Base-by-base conservation (phyloP, 2,888 invertebrate species). In the Exocentrus adspersus region DNA sequence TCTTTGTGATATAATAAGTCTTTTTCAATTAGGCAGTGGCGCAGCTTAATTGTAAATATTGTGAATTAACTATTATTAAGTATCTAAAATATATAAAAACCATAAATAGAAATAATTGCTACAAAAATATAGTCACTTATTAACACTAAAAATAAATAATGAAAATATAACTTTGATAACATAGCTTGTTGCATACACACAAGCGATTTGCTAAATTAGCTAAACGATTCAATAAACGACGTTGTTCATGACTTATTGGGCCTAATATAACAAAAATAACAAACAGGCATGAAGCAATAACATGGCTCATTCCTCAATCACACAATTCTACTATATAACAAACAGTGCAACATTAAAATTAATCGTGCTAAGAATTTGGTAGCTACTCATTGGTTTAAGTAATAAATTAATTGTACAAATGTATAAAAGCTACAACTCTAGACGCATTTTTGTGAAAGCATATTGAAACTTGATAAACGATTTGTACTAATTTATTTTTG, bases 281-380 rank as follows among this genome's bases (percentile, higher is more conserved):
- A 17, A 61, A 64, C 63, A 68, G 70, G 70, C 70, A 70, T 68
- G 68, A 68, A 70, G 70, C 68, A 57, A 67, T 68, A 66, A 66
- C 68, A 66, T 67, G 65, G 10, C 14, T 20, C 32, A 51, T 51
- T 10, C 19, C 16, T 14, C 30, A 10, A 51, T 32, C 48, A 10
- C 10, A 16, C 48, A 9, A 6, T 10, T n/a, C n/a, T n/a, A n/a
- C n/a, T n/a, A n/a, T n/a, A n/a, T n/a, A n/a, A 24, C 51, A n/a
- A n/a, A 32, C 51, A 51, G 10, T n/a, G 37, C 48, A 10, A 51
- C 17, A 12, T 12, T 3, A 32, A 32, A 51, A 48, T 21, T 14
- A 51, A 51, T 19, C n/a, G 51, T 17, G 51, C 51, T 19, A 6
- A 45, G n/a, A 45, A 28, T 57, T 45, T 16, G 14, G 30, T 30